Evolutionary conservation across 2,888 invertebrate species (phyloP), one percentile per base, ranked within the genome.

Genomic region (Pantelozetes paolii): DNA sequence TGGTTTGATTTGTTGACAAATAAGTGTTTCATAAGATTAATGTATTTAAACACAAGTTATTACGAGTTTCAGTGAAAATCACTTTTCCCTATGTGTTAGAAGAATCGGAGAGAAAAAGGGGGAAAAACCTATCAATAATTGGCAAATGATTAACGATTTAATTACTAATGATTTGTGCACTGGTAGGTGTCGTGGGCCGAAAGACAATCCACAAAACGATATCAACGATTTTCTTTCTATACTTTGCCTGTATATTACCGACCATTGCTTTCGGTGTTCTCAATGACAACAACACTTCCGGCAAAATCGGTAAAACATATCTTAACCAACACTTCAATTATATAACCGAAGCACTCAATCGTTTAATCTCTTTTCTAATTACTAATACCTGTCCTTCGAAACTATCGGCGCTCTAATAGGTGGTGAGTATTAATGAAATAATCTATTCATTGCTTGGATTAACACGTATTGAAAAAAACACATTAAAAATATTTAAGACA

Each of bases 231-330:
- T 81, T 86, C 77, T 87, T 87, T 80, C 82, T 86, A 45, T 86
- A 86, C 79, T 86, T 87, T 80, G 85, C 86, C 72, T 86, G 86
- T 79, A 82, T 86, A 36, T 82, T 86, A 73, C 86, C 86, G 18
- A 84, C 85, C 77, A 85, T 87, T 76, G 86, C 86, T 32, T 85
- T 86, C 79, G 86, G 86, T 50, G 85, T 85, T 79, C 81, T 87
- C 71, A 86, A 86, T 79, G 84, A 85, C 77, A 83, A 83, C 78
- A 86, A 86, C 79, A 87, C 86, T 9, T 78, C 82, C 40, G 85
- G 86, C 57, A 81, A 82, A 75, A 86, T 86, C 75, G 85, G 86
- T 86, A 79, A 79, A 80, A 15, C 18, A 26, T 26, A 73, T 28
- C 11, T 32, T 20, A 9, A 6, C 59, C 15, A 45, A 45, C 45